Base-by-base conservation (phyloP, 1,140 invertebrate species). In the Drosophila burlai region DNA sequence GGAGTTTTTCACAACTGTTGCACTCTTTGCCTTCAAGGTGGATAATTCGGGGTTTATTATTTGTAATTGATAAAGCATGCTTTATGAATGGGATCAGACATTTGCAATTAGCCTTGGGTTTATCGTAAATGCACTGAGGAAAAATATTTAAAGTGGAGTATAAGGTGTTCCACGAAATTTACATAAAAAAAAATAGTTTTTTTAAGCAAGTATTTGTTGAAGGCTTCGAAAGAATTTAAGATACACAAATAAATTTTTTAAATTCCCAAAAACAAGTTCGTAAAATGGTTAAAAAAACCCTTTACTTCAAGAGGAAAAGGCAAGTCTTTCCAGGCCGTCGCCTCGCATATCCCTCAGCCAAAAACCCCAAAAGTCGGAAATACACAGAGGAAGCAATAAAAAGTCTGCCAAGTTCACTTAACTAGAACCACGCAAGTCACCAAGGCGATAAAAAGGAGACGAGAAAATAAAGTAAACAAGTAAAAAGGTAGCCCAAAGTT, bases 341-440 rank as follows among this genome's bases (percentile, higher is more conserved):
- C 43, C 15, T 47, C 52, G 42, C 29, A 78, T 81, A 81, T 81
- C 77, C 80, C 79, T 87, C 84, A 68, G 55, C 36, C 5, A 76
- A 67, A 78, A 78, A 78, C 57, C 65, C 74, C 65, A 77, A 78
- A 78, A 55, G 52, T 77, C 74, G 54, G 47, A 77, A 77, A 77
- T 55, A 55, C 62, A 38, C 42, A 57, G 36, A 57, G 74, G 75
- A 77, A 77, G 74, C 55, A 46, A 77, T 77, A 77, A 68, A 76
- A 36, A 21, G 9, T 18, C 38, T 11, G n/a, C 40, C 72, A 75
- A 75, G 72, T 75, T 76, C 59, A 75, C 59, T 77, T 77, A 69
- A 50, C 64, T 60, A 78, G 50, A 78, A 78, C 74, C 69, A 55
- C 24, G 15, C 42, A 34, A 52, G 54, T 57, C 54, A 40, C 34